Conservation (phyloP, 2,797 vertebrate genomes). For the Cygnus olor region DNA sequence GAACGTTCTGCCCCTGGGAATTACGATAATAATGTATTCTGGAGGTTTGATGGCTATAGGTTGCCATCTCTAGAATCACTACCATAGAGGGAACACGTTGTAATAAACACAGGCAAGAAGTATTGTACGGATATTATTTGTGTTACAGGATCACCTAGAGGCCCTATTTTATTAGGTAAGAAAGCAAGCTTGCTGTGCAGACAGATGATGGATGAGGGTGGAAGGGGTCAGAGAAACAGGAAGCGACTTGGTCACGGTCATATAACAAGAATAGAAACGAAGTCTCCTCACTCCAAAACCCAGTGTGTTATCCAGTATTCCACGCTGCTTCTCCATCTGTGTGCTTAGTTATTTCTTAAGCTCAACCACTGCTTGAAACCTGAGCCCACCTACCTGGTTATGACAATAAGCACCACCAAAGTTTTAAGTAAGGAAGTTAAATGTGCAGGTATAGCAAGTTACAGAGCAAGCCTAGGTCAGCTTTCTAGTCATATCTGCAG, state of each 20-base stretch:
- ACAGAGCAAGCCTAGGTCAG: background rate
- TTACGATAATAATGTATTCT: background rate
- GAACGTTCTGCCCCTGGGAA: background rate
- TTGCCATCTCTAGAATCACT: background rate
- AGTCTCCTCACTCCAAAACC: background rate
- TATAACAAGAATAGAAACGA: background rate
- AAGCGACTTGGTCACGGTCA: background rate
- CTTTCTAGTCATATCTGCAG: background rate
- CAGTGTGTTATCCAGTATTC: background rate
- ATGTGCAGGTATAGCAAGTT: background rate
- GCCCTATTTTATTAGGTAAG: background rate
- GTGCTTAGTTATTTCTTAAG: background rate
- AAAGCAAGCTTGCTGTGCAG: background rate
- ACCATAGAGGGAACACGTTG: background rate
- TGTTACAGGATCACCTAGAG: background rate
- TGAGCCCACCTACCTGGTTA: background rate
- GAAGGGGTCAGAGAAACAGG: slow-evolving; percentile 34
- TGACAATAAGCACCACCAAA: background rate
- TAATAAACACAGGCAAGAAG: background rate
- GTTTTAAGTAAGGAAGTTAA: background rate
- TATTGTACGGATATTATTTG: background rate
- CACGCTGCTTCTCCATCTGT: background rate
- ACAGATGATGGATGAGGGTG: slow-evolving; percentile 23
- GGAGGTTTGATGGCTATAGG: background rate
- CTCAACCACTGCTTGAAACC: background rate